phyloP scores from a whole-genome alignment of 2,797 vertebrate genomes.

The Falco columbarius region DNA sequence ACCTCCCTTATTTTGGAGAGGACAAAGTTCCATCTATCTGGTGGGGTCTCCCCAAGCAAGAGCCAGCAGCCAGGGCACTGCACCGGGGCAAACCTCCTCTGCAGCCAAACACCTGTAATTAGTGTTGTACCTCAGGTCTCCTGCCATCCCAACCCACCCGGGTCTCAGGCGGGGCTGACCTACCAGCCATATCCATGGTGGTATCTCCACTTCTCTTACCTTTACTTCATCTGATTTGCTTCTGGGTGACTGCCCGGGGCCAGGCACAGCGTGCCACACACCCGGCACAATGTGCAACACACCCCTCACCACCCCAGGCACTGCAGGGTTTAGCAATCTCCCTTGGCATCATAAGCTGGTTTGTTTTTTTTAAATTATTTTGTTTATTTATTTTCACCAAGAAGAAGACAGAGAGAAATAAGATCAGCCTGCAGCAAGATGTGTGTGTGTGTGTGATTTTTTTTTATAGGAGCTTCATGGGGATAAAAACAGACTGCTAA shows the following conservation, averaged over 20 bases:
- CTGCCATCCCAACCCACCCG: background rate
- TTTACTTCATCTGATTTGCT: background rate
- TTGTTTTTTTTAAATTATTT: background rate
- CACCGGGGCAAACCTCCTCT: background rate
- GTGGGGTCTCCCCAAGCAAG: too few relatives aligned
- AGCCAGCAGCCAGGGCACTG: rapidly evolving
- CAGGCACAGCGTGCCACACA: background rate
- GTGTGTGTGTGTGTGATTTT: background rate
- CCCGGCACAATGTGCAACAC: rapidly evolving
- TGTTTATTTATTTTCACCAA: background rate
- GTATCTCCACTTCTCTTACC: background rate
- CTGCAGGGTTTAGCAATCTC: background rate
- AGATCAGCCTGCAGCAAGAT: background rate
- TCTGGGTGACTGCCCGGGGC: rapidly evolving
- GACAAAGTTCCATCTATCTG: background rate
- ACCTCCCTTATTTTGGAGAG: background rate
- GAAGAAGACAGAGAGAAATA: background rate
- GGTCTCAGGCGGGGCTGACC: background rate
- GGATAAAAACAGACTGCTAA: constrained; percentile 29
- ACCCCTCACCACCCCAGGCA: background rate
- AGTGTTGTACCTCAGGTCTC: rapidly evolving
- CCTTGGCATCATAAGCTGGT: background rate
- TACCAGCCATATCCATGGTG: background rate
- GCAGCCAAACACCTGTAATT: background rate
- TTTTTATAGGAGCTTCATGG: background rate